phyloP scores from a whole-genome alignment of 2,797 vertebrate genomes.

The Salarias fasciatus region DNA sequence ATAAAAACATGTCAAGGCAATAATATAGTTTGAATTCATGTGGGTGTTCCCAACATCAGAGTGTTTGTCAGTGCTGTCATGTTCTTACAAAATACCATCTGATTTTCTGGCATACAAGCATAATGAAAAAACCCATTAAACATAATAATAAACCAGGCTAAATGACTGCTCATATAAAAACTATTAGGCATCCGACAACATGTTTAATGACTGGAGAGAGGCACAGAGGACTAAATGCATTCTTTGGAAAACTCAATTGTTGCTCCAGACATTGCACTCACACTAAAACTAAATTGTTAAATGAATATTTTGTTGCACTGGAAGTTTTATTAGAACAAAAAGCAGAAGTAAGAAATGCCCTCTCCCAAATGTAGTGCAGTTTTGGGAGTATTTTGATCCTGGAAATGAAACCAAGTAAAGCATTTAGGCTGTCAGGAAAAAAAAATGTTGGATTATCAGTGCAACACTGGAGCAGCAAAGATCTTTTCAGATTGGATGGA shows the following conservation, averaged over 20 bases:
- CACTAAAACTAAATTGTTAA: neutral
- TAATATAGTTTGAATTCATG: neutral
- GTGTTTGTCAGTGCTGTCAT: slow-evolving; percentile 7
- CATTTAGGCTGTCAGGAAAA: too few relatives aligned
- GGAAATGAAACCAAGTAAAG: too few relatives aligned
- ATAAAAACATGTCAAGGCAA: neutral
- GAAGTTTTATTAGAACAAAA: too few relatives aligned
- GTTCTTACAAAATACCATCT: slow-evolving; percentile 11
- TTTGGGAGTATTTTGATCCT: too few relatives aligned
- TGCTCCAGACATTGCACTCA: slow-evolving; percentile 2
- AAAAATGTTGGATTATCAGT: too few relatives aligned
- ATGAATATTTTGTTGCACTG: too few relatives aligned
- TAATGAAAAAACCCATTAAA: slow-evolving; percentile 14
- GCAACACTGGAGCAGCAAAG: too few relatives aligned
- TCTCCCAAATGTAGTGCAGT: too few relatives aligned
- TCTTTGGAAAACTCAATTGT: slow-evolving; percentile 13
- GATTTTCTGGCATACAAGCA: slow-evolving; percentile 2
- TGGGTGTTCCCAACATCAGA: slow-evolving; percentile 8
- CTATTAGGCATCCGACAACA: slow-evolving; percentile 23
- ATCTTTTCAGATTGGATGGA: too few relatives aligned
- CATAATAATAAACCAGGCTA: slow-evolving; percentile 20
- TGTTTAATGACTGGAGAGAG: slow-evolving; percentile 27
- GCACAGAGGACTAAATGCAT: slow-evolving; percentile 26
- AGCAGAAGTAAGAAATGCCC: too few relatives aligned
- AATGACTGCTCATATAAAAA: slow-evolving; percentile 34